Evolutionary conservation across 1,140 invertebrate genomes (phyloP).

Genomic region (Diploscapter pachys): DNA sequence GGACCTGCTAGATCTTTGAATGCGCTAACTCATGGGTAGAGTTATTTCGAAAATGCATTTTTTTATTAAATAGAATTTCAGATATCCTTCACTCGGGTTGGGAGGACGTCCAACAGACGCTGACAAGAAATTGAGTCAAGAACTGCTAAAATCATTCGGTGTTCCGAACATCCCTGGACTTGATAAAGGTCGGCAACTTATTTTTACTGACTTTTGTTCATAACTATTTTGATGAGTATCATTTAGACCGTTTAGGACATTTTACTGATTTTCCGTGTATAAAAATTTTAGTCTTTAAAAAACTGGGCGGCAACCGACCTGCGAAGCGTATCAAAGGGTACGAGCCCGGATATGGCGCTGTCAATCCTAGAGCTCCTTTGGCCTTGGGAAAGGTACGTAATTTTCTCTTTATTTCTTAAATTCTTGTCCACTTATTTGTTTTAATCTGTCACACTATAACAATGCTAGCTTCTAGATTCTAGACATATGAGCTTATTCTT

Average conservation of each 20-base stretch:
- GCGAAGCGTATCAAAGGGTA: slow-evolving; percentile 30
- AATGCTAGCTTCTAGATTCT: too few relatives aligned
- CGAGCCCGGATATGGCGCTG: slow-evolving; percentile 45
- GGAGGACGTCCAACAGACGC: slow-evolving; percentile 30
- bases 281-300: slow-evolving; percentile 30
- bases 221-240: too few relatives aligned
- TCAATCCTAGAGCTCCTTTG: slow-evolving; percentile 43
- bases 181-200: slow-evolving; percentile 27
- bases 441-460: too few relatives aligned
- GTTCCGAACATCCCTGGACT: slow-evolving; percentile 43
- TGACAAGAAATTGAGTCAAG: slow-evolving; percentile 31
- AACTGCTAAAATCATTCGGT: slow-evolving; percentile 38
- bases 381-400: slow-evolving; percentile 38
- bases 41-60: background rate
- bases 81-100: slow-evolving; percentile 38
- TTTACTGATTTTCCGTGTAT: slow-evolving; percentile 14
- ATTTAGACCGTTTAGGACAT: too few relatives aligned
- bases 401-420: background rate
- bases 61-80: background rate
- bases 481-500: too few relatives aligned
- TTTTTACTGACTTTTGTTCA: too few relatives aligned
- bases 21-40: slow-evolving; percentile 34
- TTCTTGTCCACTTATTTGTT: too few relatives aligned
- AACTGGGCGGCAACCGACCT: slow-evolving; percentile 32
- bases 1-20: slow-evolving; percentile 40